A percentile compares a stretch with the other conserved stretches of the same genome.
These are phyloP conservation scores for Octopus sinensis DNA, from an alignment of 1,140 invertebrate genomes.

Conservation along the genomic window DNA sequence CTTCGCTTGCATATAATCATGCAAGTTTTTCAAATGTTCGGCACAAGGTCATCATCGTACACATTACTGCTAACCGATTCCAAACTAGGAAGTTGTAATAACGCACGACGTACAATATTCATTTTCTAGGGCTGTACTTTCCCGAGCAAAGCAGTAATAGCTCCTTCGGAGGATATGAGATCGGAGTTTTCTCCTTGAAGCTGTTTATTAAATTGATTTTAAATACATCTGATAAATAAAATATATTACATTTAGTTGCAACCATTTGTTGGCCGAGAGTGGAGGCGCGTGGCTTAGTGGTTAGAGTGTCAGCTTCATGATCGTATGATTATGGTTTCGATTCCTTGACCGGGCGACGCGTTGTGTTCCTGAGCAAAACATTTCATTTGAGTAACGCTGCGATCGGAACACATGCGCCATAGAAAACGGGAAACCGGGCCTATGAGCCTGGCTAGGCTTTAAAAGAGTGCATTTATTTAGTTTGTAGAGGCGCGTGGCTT, in stretches of 20 bases:
- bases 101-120: background rate
- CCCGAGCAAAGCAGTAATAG: constrained; percentile 1
- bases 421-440: too few relatives aligned
- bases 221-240: constrained; percentile 8
- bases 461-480: too few relatives aligned
- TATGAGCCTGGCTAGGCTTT: too few relatives aligned
- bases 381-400: too few relatives aligned
- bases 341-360: too few relatives aligned
- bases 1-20: background rate
- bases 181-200: background rate
- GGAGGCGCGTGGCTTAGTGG: too few relatives aligned
- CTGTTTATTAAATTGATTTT: background rate
- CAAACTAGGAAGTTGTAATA: background rate
- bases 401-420: too few relatives aligned
- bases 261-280: background rate
- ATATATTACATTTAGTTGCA: background rate
- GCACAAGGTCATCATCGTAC: constrained; percentile 1
- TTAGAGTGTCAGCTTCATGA: too few relatives aligned
- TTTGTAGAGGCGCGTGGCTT: too few relatives aligned
- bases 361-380: too few relatives aligned
- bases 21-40: background rate
- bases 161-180: background rate
- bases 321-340: too few relatives aligned
- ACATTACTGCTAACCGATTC: background rate
- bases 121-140: background rate